Evolutionary conservation across 2,797 vertebrate genomes (phyloP).

Genomic region (Strix occidentalis): DNA sequence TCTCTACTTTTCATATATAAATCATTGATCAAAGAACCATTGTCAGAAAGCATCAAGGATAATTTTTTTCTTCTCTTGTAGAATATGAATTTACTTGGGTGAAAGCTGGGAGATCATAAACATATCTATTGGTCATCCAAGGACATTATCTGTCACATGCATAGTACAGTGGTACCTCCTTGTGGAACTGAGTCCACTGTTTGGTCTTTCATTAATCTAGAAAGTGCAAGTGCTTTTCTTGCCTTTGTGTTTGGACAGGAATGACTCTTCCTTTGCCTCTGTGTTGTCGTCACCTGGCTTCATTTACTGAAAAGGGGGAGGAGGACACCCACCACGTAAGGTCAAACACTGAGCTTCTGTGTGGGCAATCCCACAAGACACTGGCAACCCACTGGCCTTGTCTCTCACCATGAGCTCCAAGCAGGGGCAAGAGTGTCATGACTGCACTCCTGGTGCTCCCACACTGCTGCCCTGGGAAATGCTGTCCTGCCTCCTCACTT

Average conservation of each 20-base stretch:
- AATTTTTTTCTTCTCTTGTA: neutral
- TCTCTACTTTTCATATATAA: neutral
- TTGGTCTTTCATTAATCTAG: neutral
- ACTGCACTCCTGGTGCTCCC: neutral
- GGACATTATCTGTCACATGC: neutral
- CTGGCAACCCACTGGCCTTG: neutral
- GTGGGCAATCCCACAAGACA: neutral
- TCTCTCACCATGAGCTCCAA: neutral
- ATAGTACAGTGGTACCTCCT: fast-evolving
- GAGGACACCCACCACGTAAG: neutral
- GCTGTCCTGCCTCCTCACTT: neutral
- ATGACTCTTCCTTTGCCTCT: neutral
- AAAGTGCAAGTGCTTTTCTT: neutral
- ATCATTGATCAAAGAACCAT: neutral
- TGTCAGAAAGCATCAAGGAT: neutral
- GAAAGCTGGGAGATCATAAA: neutral
- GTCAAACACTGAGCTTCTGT: neutral
- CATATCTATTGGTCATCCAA: neutral
- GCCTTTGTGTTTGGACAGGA: neutral
- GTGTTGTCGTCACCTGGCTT: neutral
- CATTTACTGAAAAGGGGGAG: neutral
- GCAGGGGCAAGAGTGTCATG: neutral
- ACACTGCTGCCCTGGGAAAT: neutral
- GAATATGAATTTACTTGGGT: neutral
- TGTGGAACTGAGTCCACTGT: neutral